A percentile compares a stretch with the other conserved stretches of the same genome.
These are phyloP conservation scores for Silurus lanzhouensis DNA, from an alignment of 2,797 vertebrate genomes.

Conservation along the genomic window DNA sequence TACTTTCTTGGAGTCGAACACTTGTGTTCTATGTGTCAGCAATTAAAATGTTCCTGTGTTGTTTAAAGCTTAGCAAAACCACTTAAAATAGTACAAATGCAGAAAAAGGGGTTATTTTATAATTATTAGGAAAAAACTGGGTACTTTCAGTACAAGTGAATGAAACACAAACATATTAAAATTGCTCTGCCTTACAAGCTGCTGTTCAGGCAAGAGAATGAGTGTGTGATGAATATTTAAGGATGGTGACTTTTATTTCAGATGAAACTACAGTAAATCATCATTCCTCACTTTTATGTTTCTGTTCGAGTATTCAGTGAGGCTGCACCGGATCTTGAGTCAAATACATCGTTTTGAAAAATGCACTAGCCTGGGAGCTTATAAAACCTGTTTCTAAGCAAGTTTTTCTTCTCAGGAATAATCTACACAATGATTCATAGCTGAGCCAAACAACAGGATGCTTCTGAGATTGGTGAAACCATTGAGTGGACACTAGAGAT, in stretches of 20 bases:
- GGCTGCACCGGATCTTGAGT: not conserved
- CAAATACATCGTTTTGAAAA: not conserved
- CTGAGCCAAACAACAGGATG: not conserved
- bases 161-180: not conserved
- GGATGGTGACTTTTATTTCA: not conserved
- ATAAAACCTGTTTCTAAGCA: conserved; percentile 3
- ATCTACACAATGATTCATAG: conserved; percentile 10
- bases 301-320: conserved; percentile 7
- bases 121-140: not conserved
- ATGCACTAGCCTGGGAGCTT: conserved; percentile 6
- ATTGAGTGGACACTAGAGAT: conserved; percentile 16
- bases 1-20: not conserved
- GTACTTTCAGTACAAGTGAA: not conserved
- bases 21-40: not conserved
- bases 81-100: not conserved
- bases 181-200: not conserved
- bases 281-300: not conserved
- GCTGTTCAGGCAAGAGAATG: not conserved
- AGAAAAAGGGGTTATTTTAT: not conserved
- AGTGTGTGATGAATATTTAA: conserved; percentile 19
- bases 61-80: not conserved
- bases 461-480: conserved; percentile 10
- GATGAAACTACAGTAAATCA: conserved; percentile 2
- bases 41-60: not conserved
- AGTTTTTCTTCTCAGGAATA: conserved; percentile 16